phyloP scores from a whole-genome alignment of 2,797 vertebrate species.

The Tangara arthus region DNA sequence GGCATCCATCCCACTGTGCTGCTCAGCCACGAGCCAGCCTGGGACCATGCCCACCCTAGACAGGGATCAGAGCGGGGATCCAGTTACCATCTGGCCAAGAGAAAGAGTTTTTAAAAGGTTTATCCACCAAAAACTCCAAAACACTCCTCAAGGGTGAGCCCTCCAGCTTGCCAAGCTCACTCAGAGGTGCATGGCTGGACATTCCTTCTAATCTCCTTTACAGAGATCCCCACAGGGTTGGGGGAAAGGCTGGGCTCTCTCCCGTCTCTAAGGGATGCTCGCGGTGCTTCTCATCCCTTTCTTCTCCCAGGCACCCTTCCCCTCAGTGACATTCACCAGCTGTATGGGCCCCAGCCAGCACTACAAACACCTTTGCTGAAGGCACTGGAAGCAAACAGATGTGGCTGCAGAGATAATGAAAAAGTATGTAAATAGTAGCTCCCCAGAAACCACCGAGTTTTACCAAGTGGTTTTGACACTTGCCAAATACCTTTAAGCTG shows the following conservation, averaged over 20 bases:
- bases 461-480: slow-evolving; percentile 63
- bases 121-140: neutral
- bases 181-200: neutral
- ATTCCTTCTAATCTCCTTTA: neutral
- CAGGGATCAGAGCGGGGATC: neutral
- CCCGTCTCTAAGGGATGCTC: neutral
- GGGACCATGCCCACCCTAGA: neutral
- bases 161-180: neutral
- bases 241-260: neutral
- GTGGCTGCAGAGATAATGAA: slow-evolving; percentile 43
- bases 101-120: neutral
- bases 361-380: slow-evolving; percentile 49
- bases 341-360: slow-evolving; percentile 37
- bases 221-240: neutral
- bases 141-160: neutral
- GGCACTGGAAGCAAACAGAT: slow-evolving; percentile 58
- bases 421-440: slow-evolving; percentile 57
- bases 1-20: accelerated
- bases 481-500: slow-evolving; percentile 59
- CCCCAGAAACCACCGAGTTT: slow-evolving; percentile 29
- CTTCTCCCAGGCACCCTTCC: neutral
- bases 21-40: neutral
- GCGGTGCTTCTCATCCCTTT: neutral
- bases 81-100: neutral
- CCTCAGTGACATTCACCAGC: slow-evolving; percentile 30